phyloP scores from a whole-genome alignment of 2,797 vertebrate genomes.

The Ptychobarbus kaznakovi region DNA sequence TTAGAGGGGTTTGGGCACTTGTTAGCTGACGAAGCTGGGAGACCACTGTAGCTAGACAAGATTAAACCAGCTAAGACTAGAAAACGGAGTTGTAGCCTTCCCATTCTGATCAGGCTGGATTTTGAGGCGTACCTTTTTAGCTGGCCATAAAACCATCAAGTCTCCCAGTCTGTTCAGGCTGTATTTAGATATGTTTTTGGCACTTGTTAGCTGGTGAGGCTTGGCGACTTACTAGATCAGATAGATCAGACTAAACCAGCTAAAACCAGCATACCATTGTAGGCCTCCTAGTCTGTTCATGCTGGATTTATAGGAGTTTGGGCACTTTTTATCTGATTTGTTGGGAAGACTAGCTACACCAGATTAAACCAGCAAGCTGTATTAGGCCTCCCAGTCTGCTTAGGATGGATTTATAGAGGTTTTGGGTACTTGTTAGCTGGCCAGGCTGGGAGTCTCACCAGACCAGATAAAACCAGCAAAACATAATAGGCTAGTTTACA shows the following conservation, averaged over 20 bases:
- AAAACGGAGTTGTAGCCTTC: background rate
- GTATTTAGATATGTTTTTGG: background rate
- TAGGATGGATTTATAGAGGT: background rate
- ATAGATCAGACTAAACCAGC: background rate
- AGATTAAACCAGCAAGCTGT: background rate
- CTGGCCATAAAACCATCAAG: background rate
- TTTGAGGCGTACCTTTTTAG: background rate
- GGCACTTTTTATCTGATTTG: background rate
- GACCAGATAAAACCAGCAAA: background rate
- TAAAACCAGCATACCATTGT: background rate
- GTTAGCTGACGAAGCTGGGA: background rate
- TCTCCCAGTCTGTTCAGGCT: background rate
- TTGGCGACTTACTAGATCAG: background rate
- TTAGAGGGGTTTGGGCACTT: background rate
- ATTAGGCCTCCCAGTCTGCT: background rate
- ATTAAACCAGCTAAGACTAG: background rate
- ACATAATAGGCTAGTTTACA: background rate
- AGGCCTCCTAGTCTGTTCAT: background rate
- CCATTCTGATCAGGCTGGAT: background rate
- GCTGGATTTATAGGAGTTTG: background rate
- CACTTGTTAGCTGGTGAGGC: background rate
- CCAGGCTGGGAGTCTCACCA: background rate
- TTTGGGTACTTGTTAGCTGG: background rate
- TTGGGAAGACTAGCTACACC: background rate
- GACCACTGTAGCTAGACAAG: background rate